A percentile compares a stretch with the other conserved stretches of the same genome.
Evolutionary conservation across 2,797 vertebrate genomes (phyloP).

Genomic region (Kryptolebias ocellatus): DNA sequence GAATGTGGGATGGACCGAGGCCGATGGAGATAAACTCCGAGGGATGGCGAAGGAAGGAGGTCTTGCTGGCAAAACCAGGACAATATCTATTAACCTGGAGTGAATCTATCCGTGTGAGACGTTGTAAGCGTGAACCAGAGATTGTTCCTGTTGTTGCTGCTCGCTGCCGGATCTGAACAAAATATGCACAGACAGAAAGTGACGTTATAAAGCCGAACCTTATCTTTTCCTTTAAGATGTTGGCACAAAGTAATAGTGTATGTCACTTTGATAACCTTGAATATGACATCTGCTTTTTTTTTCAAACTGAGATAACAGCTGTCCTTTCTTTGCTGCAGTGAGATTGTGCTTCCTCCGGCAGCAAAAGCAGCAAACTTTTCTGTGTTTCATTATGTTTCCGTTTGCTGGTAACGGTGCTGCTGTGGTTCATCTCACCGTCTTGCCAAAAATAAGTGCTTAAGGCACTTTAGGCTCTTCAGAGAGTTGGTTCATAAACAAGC

Average conservation of each 20-base stretch:
- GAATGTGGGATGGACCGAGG: constrained; percentile 65
- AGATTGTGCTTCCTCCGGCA: constrained; percentile 15
- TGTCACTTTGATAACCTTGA: constrained; percentile 68
- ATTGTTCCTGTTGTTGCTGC: constrained; percentile 6
- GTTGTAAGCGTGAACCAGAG: constrained; percentile 19
- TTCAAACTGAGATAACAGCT: constrained; percentile 45
- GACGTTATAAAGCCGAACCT: constrained; percentile 29
- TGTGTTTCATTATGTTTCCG: constrained; percentile 27
- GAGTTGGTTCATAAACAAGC: constrained; percentile 46
- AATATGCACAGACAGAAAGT: constrained; percentile 44
- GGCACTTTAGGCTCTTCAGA: constrained; percentile 38
- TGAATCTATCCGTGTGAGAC: constrained; percentile 43
- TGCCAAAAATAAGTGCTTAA: constrained; percentile 32
- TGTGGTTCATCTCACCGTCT: constrained; percentile 34
- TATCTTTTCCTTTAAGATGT: constrained; percentile 56
- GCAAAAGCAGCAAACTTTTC: constrained; percentile 29
- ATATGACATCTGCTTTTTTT: constrained; percentile 56
- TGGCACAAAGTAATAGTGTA: constrained; percentile 56
- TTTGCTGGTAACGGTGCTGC: constrained; percentile 6
- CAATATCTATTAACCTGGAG: constrained; percentile 70
- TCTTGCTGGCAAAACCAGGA: constrained; percentile 52
- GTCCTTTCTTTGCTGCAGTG: constrained; percentile 6
- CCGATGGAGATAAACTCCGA: constrained; percentile 66
- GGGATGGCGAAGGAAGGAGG: constrained; percentile 64
- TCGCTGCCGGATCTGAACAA: constrained; percentile 23